Percentiles rank a stretch among this genome's conserved stretches.
phyloP scores from a whole-genome alignment of 2,113 vertebrate genomes.

The Dolichotis patagonum region DNA sequence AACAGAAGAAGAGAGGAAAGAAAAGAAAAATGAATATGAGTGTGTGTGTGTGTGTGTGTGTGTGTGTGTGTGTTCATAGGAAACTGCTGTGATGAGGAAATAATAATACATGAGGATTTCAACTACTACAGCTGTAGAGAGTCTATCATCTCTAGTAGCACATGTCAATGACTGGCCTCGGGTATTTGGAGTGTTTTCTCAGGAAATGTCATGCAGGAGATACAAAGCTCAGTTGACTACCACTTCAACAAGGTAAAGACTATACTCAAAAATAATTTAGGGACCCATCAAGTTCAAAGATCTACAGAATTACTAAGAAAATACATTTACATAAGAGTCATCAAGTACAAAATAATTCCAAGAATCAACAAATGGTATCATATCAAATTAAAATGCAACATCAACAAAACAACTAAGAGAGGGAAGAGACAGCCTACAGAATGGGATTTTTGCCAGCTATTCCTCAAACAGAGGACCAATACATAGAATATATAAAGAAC shows the following conservation, averaged over 20 bases:
- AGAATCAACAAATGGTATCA: neutral
- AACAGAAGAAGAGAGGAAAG: neutral
- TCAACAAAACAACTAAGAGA: neutral
- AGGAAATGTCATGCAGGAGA: neutral
- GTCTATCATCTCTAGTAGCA: neutral
- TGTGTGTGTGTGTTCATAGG: fast-evolving
- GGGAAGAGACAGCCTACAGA: neutral
- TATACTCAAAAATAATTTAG: neutral
- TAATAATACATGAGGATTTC: neutral
- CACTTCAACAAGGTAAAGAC: neutral
- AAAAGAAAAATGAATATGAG: neutral
- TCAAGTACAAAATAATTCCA: neutral
- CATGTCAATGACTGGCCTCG: neutral
- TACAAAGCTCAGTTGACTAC: neutral
- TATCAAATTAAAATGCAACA: neutral
- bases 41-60: fast-evolving
- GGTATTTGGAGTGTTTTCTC: neutral
- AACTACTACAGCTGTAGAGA: neutral
- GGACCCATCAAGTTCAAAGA: neutral
- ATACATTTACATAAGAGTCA: neutral
- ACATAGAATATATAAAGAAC: neutral
- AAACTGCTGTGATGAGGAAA: neutral
- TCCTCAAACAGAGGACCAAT: neutral
- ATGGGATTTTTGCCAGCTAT: neutral
- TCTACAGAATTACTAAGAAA: slow-evolving; percentile 1